Evolutionary conservation across 2,888 invertebrate species (phyloP), one percentile per base, ranked within the genome.

Genomic region (Allolobophora icterica): DNA sequence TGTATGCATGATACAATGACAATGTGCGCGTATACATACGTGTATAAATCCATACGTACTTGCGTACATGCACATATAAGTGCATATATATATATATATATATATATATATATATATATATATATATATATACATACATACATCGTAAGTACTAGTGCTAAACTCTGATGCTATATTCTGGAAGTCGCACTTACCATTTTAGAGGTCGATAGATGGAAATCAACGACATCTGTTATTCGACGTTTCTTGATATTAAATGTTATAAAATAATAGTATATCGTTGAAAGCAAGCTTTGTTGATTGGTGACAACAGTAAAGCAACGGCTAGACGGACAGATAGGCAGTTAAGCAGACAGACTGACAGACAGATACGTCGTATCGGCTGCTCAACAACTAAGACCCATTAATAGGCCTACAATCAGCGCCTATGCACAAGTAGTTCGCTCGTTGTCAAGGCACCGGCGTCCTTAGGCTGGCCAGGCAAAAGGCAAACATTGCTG

Each of bases 401-500:
- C 52, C 71, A n/a, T 71, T 71, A 71, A 71, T 8, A 52, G 52
- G 52, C 24, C 24, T 52, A n/a, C 71, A n/a, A 71, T 71, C 71
- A 8, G n/a, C 71, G 71, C 71, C 71, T 30, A 30, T 17, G n/a
- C 11, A 71, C 30, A n/a, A 71, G 71, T 71, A 71, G 71, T 30
- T n/a, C 71, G 71, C 30, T 71, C n/a, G 71, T 71, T n/a, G 71
- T 71, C 71, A 71, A n/a, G 71, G 71, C n/a, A 71, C 30, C 71
- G 71, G 71, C 71, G 71, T 71, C 71, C 71, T 71, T n/a, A 6
- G 8, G 71, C 30, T n/a, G n/a, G 71, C n/a, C 71, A 71, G 71
- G 71, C 71, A 71, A n/a, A 71, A 71, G 71, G 71, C 71, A 71
- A 71, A 71, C 71, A 71, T 71, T 71, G 71, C n/a, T 71, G n/a